Evolutionary conservation across 2,797 vertebrate genomes (phyloP), one percentile per base, ranked within the genome.

Genomic region (Macropus fuliginosus): DNA sequence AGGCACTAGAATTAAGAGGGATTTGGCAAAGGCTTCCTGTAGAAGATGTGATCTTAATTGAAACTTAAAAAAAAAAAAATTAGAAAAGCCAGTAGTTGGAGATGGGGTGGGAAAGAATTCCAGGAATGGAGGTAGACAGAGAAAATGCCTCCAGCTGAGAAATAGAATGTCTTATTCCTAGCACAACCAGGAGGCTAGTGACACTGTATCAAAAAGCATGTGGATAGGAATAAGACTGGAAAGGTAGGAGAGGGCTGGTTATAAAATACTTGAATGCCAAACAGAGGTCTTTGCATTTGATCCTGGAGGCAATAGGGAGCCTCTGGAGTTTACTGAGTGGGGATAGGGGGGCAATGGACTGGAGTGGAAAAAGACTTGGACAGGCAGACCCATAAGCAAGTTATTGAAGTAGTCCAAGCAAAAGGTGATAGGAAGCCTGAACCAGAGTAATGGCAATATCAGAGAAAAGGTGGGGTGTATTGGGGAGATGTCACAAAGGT

Each of bases 151-250:
- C 9, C 4, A 93, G 28, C 11, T 9, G 56, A 92, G 50, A 96
- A 46, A 81, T 89, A 81, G 0, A 8, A 94, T 57, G 29, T 52
- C 46, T 62, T 55, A 5, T 11, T 95, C 54, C 91, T 95, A 91
- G 96, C 57, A 50, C 55, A 81, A 52, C 54, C 92, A 92, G 54
- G 55, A 92, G 57, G 40, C n/a, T 55, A 34, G 59, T 92, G 31
- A 9, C 54, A 40, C 16, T n/a, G 55, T 0, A 81, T 27, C 52
- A 46, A 0, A 56, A 21, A 14, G 28, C 54, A 74, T 59, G 10
- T 56, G 1, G 34, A 92, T 1, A 4, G 11, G 27, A 40, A 0
- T 66, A 14, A 54, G 54, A 52, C 24, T 93, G 40, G 55, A 93
- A 94, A 94, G 4, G 4, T 34, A 91, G 12, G 0, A 13, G 95